Percentiles rank a stretch among this genome's conserved stretches.
Conservation (phyloP, 2,113 vertebrate genomes). For the rat (Rattus norvegicus) region DNA sequence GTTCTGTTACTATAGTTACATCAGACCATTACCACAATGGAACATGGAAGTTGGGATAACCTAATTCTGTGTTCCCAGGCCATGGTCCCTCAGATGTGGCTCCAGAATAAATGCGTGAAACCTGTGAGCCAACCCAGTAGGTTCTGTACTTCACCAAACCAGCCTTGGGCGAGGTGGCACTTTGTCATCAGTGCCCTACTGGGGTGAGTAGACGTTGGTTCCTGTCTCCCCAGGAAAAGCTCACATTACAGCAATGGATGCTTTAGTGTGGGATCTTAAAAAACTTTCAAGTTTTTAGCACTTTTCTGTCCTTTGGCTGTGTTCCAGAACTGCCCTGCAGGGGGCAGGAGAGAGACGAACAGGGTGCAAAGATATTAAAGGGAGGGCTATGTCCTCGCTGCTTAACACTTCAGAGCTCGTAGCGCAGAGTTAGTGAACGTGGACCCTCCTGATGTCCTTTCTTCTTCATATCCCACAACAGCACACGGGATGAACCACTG, state of each 20-base stretch:
- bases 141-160: neutral
- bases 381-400: neutral
- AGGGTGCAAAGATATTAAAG: neutral
- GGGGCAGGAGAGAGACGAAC: neutral
- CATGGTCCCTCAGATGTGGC: neutral
- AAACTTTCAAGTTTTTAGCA: neutral
- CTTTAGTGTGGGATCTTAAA: neutral
- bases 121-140: neutral
- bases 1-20: neutral
- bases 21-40: neutral
- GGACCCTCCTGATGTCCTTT: neutral
- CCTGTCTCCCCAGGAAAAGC: neutral
- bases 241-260: neutral
- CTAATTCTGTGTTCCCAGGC: neutral
- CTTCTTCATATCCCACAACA: conserved; percentile 6
- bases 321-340: neutral
- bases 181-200: neutral
- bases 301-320: conserved; percentile 41
- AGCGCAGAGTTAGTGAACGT: neutral
- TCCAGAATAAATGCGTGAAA: neutral
- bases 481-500: neutral
- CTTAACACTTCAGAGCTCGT: conserved; percentile 13
- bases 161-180: neutral
- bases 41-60: neutral
- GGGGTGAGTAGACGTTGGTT: neutral